Evolutionary conservation across 2,797 vertebrate species (phyloP).

Genomic region (Schizopygopsis malacanthus): DNA sequence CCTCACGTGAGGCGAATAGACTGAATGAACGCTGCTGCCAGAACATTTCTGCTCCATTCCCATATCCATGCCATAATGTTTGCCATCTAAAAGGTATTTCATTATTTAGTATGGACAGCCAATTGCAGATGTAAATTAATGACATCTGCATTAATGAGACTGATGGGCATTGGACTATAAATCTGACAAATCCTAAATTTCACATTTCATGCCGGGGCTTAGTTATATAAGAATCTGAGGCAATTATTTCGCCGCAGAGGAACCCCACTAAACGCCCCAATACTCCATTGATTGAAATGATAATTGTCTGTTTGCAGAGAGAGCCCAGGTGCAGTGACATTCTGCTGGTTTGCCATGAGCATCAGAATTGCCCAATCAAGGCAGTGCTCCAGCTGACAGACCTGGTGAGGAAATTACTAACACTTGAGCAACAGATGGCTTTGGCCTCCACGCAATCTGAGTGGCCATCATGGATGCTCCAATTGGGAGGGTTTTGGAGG

Average conservation of each 20-base stretch:
- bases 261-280: constrained; percentile 54
- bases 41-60: constrained; percentile 6
- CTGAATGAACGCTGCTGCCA: not conserved
- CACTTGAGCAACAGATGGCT: constrained; percentile 66
- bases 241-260: constrained; percentile 47
- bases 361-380: constrained; percentile 65
- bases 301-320: constrained; percentile 63
- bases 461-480: constrained; percentile 49
- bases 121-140: constrained; percentile 48
- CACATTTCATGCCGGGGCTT: constrained; percentile 51
- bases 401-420: constrained; percentile 64
- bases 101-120: constrained; percentile 16
- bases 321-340: constrained; percentile 62
- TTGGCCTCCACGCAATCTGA: constrained; percentile 50
- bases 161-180: constrained; percentile 29
- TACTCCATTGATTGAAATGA: constrained; percentile 60
- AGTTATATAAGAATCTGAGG: constrained; percentile 57
- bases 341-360: constrained; percentile 56
- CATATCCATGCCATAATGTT: constrained; percentile 15
- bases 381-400: constrained; percentile 62
- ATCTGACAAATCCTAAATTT: constrained; percentile 37
- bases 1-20: not conserved
- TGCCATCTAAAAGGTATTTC: constrained; percentile 15
- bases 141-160: constrained; percentile 42
- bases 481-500: constrained; percentile 42